These are phyloP conservation scores for Bombus soroeensis DNA, from an alignment of 1,140 invertebrate species.

Conservation along the genomic window DNA sequence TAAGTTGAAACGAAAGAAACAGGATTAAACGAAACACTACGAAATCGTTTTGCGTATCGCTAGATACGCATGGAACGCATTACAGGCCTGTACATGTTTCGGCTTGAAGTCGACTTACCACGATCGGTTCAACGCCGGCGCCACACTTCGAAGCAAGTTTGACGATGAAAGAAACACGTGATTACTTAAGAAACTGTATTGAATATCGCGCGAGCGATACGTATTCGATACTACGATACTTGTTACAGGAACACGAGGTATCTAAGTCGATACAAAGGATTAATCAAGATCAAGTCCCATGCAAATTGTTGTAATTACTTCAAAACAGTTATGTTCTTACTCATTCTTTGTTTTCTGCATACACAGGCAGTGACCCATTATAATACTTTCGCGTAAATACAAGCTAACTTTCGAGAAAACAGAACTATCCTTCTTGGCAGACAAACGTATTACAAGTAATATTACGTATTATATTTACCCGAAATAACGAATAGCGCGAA, in stretches of 20 bases:
- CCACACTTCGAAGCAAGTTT: conserved; percentile 90
- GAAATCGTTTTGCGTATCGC: conserved; percentile 17
- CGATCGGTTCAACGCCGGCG: conserved; percentile 96
- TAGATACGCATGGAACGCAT: conserved; percentile 20
- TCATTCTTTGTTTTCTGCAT: neutral
- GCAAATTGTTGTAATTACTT: conserved; percentile 53
- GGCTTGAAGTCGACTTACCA: conserved; percentile 89
- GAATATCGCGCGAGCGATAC: conserved; percentile 30
- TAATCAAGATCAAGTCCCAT: conserved; percentile 55
- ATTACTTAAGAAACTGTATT: conserved; percentile 79
- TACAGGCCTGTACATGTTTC: conserved; percentile 58
- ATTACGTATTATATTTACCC: too few relatives aligned
- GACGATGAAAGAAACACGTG: conserved; percentile 81
- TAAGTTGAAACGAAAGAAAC: conserved; percentile 26
- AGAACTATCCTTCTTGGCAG: too few relatives aligned
- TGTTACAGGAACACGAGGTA: conserved; percentile 40
- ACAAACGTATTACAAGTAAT: too few relatives aligned
- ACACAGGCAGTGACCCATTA: neutral
- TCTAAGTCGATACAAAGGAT: conserved; percentile 58
- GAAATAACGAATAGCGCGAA: too few relatives aligned
- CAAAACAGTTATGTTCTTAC: neutral
- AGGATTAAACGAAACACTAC: neutral
- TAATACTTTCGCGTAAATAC: neutral
- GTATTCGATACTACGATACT: conserved; percentile 41
- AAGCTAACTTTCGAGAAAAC: neutral